Conservation (phyloP, 2,888 invertebrate genomes). For the Cremastinae sp. region DNA sequence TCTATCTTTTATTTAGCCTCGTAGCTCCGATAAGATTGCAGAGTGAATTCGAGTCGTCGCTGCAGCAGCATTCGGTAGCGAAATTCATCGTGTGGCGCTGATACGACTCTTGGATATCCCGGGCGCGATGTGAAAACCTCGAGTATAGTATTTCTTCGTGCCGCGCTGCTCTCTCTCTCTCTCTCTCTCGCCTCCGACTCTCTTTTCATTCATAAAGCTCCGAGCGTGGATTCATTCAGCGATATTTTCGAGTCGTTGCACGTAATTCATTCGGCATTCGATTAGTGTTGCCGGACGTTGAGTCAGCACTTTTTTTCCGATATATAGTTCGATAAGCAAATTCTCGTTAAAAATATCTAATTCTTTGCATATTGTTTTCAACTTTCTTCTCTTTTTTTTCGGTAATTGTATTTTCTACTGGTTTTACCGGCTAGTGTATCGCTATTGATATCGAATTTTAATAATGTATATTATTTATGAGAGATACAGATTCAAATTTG, state of each 20-base stretch:
- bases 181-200: constrained; percentile 15
- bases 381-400: background rate
- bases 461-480: too few species aligned
- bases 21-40: constrained; percentile 50
- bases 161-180: too few species aligned
- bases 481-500: background rate
- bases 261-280: constrained; percentile 23
- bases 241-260: constrained; percentile 24
- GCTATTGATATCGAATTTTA: too few species aligned
- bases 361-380: too few species aligned
- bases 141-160: constrained; percentile 46
- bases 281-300: background rate
- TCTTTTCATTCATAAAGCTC: constrained; percentile 47
- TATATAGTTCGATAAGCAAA: background rate
- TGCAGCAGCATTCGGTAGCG: constrained; percentile 37
- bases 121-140: constrained; percentile 8
- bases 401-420: too few species aligned
- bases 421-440: too few species aligned
- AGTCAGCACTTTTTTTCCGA: background rate
- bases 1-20: constrained; percentile 36
- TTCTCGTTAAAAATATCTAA: too few species aligned
- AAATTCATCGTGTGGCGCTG: constrained; percentile 34
- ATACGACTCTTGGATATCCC: constrained; percentile 17
- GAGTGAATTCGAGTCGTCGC: constrained; percentile 22
- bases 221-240: constrained; percentile 39